phyloP scores from a whole-genome alignment of 2,888 invertebrate genomes.

The Lasioglossum lativentre region DNA sequence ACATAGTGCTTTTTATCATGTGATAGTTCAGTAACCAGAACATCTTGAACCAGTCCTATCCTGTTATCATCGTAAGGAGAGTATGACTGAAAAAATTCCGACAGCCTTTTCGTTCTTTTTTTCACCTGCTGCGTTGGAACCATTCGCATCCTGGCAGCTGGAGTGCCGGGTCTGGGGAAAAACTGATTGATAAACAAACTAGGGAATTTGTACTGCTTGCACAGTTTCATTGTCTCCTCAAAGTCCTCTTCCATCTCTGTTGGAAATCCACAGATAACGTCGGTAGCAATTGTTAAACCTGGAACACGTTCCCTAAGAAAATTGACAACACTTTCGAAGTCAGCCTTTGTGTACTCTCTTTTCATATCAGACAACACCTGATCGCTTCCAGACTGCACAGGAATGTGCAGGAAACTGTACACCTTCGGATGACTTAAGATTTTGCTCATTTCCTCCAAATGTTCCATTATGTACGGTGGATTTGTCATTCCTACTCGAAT shows the following conservation, averaged over 20 bases:
- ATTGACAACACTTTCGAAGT: conserved; percentile 96
- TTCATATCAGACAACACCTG: conserved; percentile 97
- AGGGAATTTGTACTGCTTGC: conserved; percentile 94
- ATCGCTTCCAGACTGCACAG: conserved; percentile 99
- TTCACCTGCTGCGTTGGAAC: conserved; percentile 96
- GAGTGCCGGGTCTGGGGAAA: conserved; percentile 98
- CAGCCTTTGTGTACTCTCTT: conserved; percentile 95
- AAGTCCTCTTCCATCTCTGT: conserved; percentile 97
- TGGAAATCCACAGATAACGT: conserved; percentile 99
- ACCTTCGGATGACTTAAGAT: conserved; percentile 95
- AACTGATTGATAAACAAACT: conserved; percentile 99
- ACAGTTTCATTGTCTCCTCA: conserved; percentile 93
- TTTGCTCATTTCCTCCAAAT: conserved; percentile 94
- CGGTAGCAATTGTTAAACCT: conserved; percentile 97
- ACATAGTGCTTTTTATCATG: conserved; percentile 96
- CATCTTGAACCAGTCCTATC: conserved; percentile 89
- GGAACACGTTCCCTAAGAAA: conserved; percentile 93
- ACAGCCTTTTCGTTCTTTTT: conserved; percentile 93
- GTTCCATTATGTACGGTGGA: conserved; percentile 98
- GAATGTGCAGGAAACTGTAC: conserved; percentile 98
- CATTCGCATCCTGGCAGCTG: conserved; percentile 95
- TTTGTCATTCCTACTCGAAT: conserved; percentile 98
- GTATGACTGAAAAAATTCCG: conserved; percentile 96
- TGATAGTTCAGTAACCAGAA: conserved; percentile 97
- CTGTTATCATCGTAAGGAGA: conserved; percentile 90